Evolutionary conservation across 2,797 vertebrate species (phyloP).

Genomic region (Hapalemur alaotrensis): DNA sequence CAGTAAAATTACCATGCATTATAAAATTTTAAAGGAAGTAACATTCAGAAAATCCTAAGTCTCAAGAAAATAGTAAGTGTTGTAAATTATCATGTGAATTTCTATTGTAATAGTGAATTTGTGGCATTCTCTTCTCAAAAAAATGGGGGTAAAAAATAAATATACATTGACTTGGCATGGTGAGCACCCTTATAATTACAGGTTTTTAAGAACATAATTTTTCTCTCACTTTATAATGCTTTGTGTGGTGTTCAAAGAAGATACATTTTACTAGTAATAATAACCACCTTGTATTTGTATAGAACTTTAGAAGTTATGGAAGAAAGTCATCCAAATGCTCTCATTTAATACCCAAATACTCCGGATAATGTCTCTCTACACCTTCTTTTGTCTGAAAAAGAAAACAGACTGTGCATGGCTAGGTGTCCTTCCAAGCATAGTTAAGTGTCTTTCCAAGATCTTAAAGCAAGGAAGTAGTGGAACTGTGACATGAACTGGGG

Average conservation of each 20-base stretch:
- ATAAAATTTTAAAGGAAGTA: constrained; percentile 34
- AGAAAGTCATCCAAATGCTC: neutral
- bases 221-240: neutral
- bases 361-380: neutral
- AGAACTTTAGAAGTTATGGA: neutral
- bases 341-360: neutral
- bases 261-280: neutral
- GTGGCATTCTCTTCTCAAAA: neutral
- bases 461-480: neutral
- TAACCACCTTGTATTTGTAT: neutral
- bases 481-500: neutral
- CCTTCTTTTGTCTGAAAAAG: neutral
- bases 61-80: neutral
- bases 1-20: neutral
- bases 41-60: neutral
- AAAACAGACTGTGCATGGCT: neutral
- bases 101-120: neutral
- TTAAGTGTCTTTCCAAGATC: neutral
- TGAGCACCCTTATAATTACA: neutral
- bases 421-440: neutral
- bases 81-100: neutral
- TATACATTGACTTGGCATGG: neutral
- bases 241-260: neutral
- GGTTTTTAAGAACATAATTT: neutral
- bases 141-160: neutral